These are phyloP conservation scores for Centropus unirufus DNA, from an alignment of 2,113 vertebrate genomes.

Conservation along the genomic window DNA sequence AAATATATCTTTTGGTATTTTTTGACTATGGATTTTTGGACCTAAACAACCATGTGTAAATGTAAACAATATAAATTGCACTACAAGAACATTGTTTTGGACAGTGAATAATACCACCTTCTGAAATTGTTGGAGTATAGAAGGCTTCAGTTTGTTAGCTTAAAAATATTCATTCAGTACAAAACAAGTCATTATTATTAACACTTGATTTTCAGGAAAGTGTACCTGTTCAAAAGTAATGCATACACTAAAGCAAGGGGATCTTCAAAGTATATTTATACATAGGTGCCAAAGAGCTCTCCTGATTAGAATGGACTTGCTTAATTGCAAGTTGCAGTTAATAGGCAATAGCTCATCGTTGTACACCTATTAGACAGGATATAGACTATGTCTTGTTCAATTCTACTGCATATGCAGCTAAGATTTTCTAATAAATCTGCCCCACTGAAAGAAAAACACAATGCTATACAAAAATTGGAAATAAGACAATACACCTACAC, in stretches of 20 bases:
- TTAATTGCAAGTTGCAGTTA: background rate
- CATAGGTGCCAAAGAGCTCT: background rate
- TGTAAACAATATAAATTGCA: background rate
- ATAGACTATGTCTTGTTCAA: background rate
- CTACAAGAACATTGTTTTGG: background rate
- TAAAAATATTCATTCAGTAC: background rate
- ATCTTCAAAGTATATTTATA: background rate
- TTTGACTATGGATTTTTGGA: conserved; percentile 27
- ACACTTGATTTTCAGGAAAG: background rate
- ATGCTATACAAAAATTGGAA: background rate
- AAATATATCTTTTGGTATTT: conserved; percentile 12
- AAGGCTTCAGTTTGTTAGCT: background rate
- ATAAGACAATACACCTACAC: background rate
- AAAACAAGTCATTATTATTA: background rate
- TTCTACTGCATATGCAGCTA: background rate
- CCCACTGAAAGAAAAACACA: background rate
- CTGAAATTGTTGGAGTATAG: background rate
- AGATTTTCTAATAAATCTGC: background rate
- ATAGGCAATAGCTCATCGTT: background rate
- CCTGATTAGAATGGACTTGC: background rate
- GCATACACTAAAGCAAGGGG: background rate
- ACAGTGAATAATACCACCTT: background rate
- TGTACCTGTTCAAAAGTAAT: background rate
- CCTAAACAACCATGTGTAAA: background rate
- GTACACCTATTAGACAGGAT: background rate